Base-by-base conservation (phyloP, 2,888 invertebrate species). In the Drosophila birchii region DNA sequence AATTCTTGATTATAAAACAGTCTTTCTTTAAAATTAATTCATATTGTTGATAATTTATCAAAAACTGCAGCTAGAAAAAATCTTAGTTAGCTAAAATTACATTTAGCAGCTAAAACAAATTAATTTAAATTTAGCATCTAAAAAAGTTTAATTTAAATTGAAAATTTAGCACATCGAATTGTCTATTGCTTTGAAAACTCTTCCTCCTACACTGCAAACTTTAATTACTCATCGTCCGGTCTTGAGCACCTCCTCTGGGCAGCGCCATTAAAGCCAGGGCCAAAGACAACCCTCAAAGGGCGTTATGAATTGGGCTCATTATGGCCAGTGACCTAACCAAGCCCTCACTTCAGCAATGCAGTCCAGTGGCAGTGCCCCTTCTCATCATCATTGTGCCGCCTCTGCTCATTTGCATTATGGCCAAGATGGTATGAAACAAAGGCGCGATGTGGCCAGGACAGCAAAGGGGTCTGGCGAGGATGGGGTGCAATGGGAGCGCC, bases 401-500 rank as follows among this genome's bases (percentile, higher is more conserved):
- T 23, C 45, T 63, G 56, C 56, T 57, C 51, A 56, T 78, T 72
- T 76, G 77, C 72, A 73, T 66, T 62, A 44, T 36, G 41, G 18
- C 57, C 54, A 41, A 43, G 62, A 57, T 57, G 71, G 64, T 60
- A 56, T 56, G 51, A 53, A 32, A 18, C 47, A 36, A 54, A 51
- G 59, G 53, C 59, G 53, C 54, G 18, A 34, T 51, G 20, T 51
- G 26, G 18, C 38, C 16, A 26, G 9, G 44, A 7, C 47, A 20
- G 26, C 34, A 51, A 32, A 74, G 45, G 57, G 56, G 61, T 69
- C 72, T 61, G 41, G 58, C 51, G 60, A 79, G 63, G 49, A 78
- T 61, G 45, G 54, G 47, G 18, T 58, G 76, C 77, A 64, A 18
- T 80, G 76, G 78, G 79, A 61, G 80, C 79, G 76, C 63, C 43